phyloP scores from a whole-genome alignment of 2,888 invertebrate genomes.

The Dicyrtomina minuta region DNA sequence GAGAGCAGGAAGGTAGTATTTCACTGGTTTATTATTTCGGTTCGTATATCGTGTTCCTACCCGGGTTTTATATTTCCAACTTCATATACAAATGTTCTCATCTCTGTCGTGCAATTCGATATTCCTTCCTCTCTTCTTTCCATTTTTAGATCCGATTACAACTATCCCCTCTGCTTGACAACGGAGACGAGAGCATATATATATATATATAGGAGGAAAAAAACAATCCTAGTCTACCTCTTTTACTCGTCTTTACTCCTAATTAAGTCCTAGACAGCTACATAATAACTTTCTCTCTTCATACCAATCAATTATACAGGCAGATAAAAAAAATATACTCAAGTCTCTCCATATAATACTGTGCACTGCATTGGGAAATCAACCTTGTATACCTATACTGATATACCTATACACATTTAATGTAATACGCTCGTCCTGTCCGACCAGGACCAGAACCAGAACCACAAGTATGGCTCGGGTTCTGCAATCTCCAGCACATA shows the following conservation, averaged over 20 bases:
- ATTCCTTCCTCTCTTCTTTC: constrained; percentile 45
- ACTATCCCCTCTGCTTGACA: constrained; percentile 39
- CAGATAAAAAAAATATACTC: too few species aligned
- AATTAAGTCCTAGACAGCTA: constrained; percentile 20
- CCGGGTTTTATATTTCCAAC: constrained; percentile 51
- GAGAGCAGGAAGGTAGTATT: constrained; percentile 45
- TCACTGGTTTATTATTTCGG: constrained; percentile 53
- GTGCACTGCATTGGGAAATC: too few species aligned
- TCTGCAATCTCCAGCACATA: too few species aligned
- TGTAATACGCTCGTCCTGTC: too few species aligned
- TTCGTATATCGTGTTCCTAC: constrained; percentile 50
- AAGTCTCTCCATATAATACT: too few species aligned
- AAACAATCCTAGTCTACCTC: constrained; percentile 30
- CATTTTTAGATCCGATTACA: constrained; percentile 47
- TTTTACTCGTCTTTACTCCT: constrained; percentile 28
- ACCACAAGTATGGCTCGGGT: too few species aligned
- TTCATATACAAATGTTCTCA: constrained; percentile 46
- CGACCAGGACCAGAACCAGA: too few species aligned
- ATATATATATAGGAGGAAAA: constrained; percentile 14
- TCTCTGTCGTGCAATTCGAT: constrained; percentile 42
- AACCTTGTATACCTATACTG: too few species aligned
- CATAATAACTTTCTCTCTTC: constrained; percentile 22
- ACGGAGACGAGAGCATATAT: constrained; percentile 15
- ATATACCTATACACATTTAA: too few species aligned
- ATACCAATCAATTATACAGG: too few species aligned